Conservation (phyloP, 2,113 vertebrate species). For the Aramus guarauna region DNA sequence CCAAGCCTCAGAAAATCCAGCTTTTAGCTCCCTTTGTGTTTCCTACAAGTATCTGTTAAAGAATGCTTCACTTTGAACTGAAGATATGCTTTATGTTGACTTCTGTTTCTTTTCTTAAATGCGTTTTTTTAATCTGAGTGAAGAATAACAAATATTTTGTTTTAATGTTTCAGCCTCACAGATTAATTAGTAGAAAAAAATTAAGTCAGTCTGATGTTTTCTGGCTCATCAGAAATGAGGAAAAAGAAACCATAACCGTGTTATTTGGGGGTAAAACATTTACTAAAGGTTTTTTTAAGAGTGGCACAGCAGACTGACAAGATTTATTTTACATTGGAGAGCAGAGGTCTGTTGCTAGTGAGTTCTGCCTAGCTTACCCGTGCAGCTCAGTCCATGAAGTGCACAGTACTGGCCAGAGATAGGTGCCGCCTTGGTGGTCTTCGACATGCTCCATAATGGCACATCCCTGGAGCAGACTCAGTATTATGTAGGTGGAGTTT, state of each 20-base stretch:
- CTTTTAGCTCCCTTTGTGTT: background rate
- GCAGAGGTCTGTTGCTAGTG: background rate
- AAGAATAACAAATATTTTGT: background rate
- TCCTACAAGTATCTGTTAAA: background rate
- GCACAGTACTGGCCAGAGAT: too few species aligned
- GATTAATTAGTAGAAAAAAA: background rate
- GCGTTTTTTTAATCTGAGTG: background rate
- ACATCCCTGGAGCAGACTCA: background rate
- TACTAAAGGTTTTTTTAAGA: background rate
- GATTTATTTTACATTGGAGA: background rate
- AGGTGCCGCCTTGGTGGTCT: background rate
- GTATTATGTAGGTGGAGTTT: background rate
- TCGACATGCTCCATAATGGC: rapidly evolving
- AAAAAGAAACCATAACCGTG: background rate
- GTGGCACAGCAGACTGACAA: background rate
- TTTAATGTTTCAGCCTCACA: background rate
- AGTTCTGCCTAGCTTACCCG: background rate
- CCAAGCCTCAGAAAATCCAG: background rate
- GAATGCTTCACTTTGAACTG: background rate
- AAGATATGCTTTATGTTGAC: background rate
- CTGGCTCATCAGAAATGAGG: background rate
- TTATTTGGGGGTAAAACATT: background rate
- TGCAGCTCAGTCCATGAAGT: background rate
- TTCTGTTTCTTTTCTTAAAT: background rate
- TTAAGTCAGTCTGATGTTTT: background rate